Evolutionary conservation across 2,797 vertebrate species (phyloP).

Genomic region (Mus spretus): DNA sequence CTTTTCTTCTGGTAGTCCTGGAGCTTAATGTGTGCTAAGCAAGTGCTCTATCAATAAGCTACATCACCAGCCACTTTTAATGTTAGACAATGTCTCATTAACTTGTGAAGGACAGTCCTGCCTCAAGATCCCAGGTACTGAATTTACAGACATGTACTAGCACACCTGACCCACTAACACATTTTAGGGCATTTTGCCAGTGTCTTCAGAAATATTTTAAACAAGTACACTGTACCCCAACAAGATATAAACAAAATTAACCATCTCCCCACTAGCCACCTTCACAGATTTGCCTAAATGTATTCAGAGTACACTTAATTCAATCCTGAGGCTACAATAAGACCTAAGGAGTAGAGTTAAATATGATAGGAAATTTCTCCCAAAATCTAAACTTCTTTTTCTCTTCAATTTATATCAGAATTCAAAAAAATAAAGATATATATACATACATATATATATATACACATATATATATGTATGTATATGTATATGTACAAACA

Average conservation of each 20-base stretch:
- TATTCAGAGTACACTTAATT: conserved; percentile 56
- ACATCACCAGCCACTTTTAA: neutral
- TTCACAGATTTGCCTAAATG: conserved; percentile 64
- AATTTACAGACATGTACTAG: neutral
- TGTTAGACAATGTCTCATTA: neutral
- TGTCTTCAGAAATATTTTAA: conserved; percentile 65
- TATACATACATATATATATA: neutral
- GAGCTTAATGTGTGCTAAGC: neutral
- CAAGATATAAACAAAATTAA: conserved; percentile 62
- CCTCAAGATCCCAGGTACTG: neutral
- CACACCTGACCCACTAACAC: neutral
- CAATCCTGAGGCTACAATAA: neutral
- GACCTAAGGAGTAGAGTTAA: conserved; percentile 46
- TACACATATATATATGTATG: neutral
- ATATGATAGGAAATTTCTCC: conserved; percentile 34
- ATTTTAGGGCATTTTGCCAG: conserved; percentile 59
- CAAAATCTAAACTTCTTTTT: conserved; percentile 45
- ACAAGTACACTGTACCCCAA: neutral
- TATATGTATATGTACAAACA: neutral
- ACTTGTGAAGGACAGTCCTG: neutral
- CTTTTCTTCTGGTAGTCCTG: neutral
- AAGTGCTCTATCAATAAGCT: neutral
- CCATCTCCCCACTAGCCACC: conserved; percentile 30
- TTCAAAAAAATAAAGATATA: conserved; percentile 52
- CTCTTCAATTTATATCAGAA: conserved; percentile 61